Base-by-base conservation (phyloP, 2,113 vertebrate genomes). In the Mirounga angustirostris region DNA sequence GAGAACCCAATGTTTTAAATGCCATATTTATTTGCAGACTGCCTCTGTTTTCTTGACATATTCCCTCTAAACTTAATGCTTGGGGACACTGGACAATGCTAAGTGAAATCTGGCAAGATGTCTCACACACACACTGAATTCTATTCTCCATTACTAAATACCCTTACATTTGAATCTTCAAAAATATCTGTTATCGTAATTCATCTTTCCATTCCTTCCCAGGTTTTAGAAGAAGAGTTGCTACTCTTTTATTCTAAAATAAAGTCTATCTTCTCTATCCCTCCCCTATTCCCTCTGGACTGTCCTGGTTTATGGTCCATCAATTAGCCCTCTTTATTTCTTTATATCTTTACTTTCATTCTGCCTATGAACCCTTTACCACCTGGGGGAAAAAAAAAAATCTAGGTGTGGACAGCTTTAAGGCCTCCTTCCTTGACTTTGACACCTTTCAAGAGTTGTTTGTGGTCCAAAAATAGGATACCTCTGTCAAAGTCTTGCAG, bases 171-270 rank as follows among this genome's bases (percentile, higher is more conserved):
- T 21, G 12, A 3, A 43, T 74, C 12, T 89, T 65, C 8, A 56
- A 83, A 71, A 71, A 83, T 24, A 50, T 56, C 3, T 73, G 22
- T 78, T 69, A n/a, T 73, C 10, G 10, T 58, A 19, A 73, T 36
- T 86, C 43, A 76, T 95, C 18, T 59, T 95, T 67, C 19, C 19
- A 69, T 56, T 73, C 7, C 15, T 50, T 90, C 52, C 2, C 11
- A 33, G 7, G 54, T 78, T 30, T 36, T n/a, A 67, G 18, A 61
- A 82, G 10, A 52, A 76, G 46, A 76, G 18, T 61, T 6, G 36
- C 61, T 24, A 36, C 5, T 67, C 19, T 85, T 97, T 80, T 97
- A 59, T 67, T 74, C 4, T 90, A 69, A 93, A 90, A 71, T 81
- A 63, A 73, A 65, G 2, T 40, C 4, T 81, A 82, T 10, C 33